Conservation (phyloP, 53 echinoderm and acorn worm species). For the Glandiceps talaboti region DNA sequence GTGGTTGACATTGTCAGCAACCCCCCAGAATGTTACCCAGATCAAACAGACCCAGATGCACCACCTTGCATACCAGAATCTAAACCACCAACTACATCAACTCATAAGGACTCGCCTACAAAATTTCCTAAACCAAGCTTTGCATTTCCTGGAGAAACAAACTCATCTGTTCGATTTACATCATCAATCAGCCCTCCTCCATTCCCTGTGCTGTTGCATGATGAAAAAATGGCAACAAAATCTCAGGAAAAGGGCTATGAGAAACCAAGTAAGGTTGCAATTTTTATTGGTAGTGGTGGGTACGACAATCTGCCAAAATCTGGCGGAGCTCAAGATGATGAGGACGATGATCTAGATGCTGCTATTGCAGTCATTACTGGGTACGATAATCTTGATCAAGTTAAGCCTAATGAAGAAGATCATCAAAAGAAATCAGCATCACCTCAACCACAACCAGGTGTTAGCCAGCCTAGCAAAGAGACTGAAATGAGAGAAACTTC, state of each 20-base stretch:
- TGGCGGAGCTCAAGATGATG: neutral
- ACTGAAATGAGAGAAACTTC: neutral
- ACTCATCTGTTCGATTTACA: neutral
- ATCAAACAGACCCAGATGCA: neutral
- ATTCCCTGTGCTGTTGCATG: constrained; percentile 49
- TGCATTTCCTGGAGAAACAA: neutral
- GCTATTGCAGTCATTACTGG: constrained; percentile 27
- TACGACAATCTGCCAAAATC: neutral
- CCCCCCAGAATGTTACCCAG: neutral
- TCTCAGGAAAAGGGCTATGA: constrained; percentile 34
- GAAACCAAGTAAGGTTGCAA: constrained; percentile 77
- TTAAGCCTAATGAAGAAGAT: constrained; percentile 19
- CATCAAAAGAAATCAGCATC: neutral
- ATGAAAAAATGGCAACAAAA: constrained; percentile 22
- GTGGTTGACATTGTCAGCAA: constrained; percentile 12
- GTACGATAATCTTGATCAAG: constrained; percentile 50
- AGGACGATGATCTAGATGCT: neutral
- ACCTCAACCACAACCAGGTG: neutral
- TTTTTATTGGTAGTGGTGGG: constrained; percentile 37
- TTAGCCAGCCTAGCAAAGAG: neutral
- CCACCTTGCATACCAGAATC: neutral
- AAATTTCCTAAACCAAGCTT: neutral
- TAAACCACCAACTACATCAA: neutral
- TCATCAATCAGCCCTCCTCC: constrained; percentile 18
- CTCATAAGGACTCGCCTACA: neutral